Evolutionary conservation across 2,797 vertebrate genomes (phyloP).

Genomic region (Erithacus rubecula): DNA sequence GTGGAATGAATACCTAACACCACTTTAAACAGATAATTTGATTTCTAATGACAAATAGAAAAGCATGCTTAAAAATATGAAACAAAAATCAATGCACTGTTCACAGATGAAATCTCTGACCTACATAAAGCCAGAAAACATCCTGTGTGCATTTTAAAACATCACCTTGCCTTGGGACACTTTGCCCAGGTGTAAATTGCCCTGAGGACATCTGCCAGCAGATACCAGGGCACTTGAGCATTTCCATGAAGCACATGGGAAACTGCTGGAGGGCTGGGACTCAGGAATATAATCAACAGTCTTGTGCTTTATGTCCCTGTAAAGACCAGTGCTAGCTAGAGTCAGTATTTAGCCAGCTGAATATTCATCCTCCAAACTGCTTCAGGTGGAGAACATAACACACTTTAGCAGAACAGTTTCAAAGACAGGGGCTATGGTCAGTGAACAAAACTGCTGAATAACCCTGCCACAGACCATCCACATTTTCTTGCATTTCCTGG

Average conservation of each 20-base stretch:
- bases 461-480: not conserved
- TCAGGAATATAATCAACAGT: not conserved
- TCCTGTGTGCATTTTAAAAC: not conserved
- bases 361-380: not conserved
- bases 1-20: not conserved
- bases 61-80: not conserved
- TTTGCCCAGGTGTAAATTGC: not conserved
- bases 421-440: not conserved
- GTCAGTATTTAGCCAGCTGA: not conserved
- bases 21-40: not conserved
- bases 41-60: not conserved
- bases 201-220: constrained; percentile 31
- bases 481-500: not conserved
- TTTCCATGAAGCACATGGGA: not conserved
- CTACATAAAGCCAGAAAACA: not conserved
- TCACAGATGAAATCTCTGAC: not conserved
- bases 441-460: not conserved
- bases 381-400: not conserved
- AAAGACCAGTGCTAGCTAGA: not conserved
- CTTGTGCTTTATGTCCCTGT: not conserved
- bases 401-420: not conserved
- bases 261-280: not conserved
- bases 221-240: not conserved
- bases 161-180: not conserved
- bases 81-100: not conserved